Conservation (phyloP, 2,888 invertebrate genomes). For the Eupithecia centaureata region DNA sequence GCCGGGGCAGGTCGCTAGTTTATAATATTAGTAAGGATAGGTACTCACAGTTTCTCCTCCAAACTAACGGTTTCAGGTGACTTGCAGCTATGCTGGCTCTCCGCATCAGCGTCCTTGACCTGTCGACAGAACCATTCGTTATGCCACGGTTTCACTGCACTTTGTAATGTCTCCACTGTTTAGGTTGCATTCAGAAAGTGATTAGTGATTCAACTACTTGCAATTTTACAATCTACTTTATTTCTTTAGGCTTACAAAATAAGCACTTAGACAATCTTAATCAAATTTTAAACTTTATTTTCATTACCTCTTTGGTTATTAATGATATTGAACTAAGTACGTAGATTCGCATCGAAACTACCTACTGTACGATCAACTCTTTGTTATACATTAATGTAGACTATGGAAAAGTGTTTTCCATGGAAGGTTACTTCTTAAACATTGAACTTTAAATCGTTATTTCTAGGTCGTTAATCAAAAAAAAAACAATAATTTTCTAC, state of each 20-base stretch:
- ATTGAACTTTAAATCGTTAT: too few species aligned
- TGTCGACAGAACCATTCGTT: conserved; percentile 45
- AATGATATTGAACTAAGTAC: background rate
- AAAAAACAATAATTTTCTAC: too few species aligned
- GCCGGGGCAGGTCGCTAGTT: too few species aligned
- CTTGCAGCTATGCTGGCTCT: conserved; percentile 68
- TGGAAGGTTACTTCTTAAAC: background rate
- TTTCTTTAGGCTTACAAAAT: too few species aligned
- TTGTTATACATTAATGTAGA: background rate
- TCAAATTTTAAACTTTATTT: too few species aligned
- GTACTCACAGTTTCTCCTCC: conserved; percentile 78
- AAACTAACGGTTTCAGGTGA: conserved; percentile 62
- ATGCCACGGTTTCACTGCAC: conserved; percentile 37
- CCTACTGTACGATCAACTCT: too few species aligned
- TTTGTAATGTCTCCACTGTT: conserved; percentile 16
- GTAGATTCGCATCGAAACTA: background rate
- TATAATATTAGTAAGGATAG: too few species aligned
- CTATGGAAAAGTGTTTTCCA: background rate
- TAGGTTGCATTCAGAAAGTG: conserved; percentile 11
- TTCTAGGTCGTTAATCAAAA: too few species aligned
- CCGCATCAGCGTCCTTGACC: conserved; percentile 77
- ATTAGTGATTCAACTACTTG: conserved; percentile 5
- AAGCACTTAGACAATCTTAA: too few species aligned
- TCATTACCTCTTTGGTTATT: too few species aligned
- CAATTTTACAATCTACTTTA: background rate